Evolutionary conservation across 30 jellyfish, hydroid and myxozoan genomes (phyloP), one percentile per base, ranked within the genome.

Genomic region (Aurelia coerulea): DNA sequence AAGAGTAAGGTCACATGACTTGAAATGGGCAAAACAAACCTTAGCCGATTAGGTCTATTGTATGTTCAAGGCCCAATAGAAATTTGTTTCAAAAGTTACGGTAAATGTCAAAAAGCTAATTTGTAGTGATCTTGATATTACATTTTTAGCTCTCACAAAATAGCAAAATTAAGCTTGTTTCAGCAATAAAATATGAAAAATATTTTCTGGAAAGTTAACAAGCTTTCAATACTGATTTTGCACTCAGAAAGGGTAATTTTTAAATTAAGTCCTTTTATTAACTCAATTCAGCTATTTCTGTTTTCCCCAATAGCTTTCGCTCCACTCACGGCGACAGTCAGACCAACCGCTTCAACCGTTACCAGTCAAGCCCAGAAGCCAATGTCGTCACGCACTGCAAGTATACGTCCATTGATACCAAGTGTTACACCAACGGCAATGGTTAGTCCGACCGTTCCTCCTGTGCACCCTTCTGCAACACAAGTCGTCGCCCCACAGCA

Each of bases 361-460:
- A 86, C 90, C 5, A 79, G 71, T 74, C 90, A 76, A 59, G 32
- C 97, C 5, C 94, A 84, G 77, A 73, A 80, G 17, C 84, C 89
- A 71, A 71, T 76, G 83, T 76, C 90, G 10, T 49, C 95, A 1
- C 97, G 97, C 23, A 95, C 99, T 15, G 99, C 99, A 13, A 95
- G 99, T 53, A 95, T 95, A 54, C 91, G 97, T 49, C 99, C 99
- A 5, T 64, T 95, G n/a, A 74, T 95, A n/a, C 91, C 90, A 54
- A 84, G 88, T 1, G 68, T 63, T 8, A 89, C 97, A 9, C 99
- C 99, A 56, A 95, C 99, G 18, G 99, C 99, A 29, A 95, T 95
- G 99, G 96, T 95, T 51, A 95, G 99, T 69, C 99, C 99, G 14
- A 90, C 98, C 17, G 98, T 92, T 4, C 98, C 98, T 4, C 84